Conservation (phyloP, 2,797 vertebrate species). For the Paedocypris micromegethes region DNA sequence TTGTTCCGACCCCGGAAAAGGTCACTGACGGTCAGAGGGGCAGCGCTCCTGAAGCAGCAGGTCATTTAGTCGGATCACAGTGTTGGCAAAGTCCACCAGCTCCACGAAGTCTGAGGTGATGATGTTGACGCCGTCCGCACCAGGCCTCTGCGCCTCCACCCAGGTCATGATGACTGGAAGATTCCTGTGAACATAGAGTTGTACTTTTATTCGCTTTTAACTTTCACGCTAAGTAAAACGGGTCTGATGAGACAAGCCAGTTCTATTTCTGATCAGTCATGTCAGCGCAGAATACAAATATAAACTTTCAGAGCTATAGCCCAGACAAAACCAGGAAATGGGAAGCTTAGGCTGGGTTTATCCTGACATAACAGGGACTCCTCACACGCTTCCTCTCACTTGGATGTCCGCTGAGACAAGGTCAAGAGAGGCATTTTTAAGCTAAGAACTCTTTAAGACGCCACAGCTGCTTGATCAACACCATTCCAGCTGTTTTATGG, state of each 20-base stretch:
- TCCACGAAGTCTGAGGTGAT: constrained; percentile 98
- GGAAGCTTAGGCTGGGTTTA: constrained; percentile 52
- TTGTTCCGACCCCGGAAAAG: background rate
- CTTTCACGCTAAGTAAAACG: background rate
- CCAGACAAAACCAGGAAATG: constrained; percentile 71
- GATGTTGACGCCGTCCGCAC: constrained; percentile 87
- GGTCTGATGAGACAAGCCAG: background rate
- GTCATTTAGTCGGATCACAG: constrained; percentile 88
- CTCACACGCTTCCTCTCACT: constrained; percentile 52
- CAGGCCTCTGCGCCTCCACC: constrained; percentile 88
- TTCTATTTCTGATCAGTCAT: background rate
- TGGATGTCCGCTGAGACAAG: constrained; percentile 21
- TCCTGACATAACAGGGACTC: constrained; percentile 62
- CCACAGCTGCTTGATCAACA: no score
- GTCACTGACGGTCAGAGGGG: constrained; percentile 2
- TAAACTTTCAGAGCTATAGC: constrained; percentile 32
- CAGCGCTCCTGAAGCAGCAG: constrained; percentile 68
- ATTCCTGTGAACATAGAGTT: constrained; percentile 68
- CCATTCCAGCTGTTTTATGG: no score
- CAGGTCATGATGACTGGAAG: constrained; percentile 90
- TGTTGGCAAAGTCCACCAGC: constrained; percentile 89
- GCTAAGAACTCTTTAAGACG: background rate
- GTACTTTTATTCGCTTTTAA: background rate
- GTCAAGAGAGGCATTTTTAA: background rate
- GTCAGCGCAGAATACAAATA: constrained; percentile 9